Evolutionary conservation across 2,113 vertebrate species (phyloP).

Genomic region (Syngnathus typhle): DNA sequence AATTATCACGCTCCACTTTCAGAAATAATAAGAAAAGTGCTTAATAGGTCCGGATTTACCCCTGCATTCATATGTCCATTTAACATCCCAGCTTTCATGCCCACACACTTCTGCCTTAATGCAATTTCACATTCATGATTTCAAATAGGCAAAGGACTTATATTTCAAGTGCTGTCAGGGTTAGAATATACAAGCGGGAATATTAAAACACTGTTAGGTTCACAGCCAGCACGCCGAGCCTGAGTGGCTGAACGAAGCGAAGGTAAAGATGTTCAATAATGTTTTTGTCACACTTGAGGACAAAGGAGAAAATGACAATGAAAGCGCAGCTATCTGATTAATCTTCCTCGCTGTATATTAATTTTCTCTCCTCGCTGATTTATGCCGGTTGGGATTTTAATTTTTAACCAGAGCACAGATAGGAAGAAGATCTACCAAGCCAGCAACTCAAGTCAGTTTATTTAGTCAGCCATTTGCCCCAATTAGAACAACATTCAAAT

Average conservation of each 20-base stretch:
- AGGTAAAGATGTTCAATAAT: conserved; percentile 63
- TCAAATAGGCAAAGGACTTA: conserved; percentile 60
- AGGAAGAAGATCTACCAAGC: conserved; percentile 47
- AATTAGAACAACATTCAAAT: conserved; percentile 63
- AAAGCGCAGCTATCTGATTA: conserved; percentile 61
- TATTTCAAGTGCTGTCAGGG: conserved; percentile 66
- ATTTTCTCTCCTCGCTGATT: conserved; percentile 41
- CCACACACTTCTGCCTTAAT: conserved; percentile 62
- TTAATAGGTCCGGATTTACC: conserved; percentile 71
- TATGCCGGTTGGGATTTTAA: conserved; percentile 45
- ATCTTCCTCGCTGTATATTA: conserved; percentile 54
- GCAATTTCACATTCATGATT: conserved; percentile 64
- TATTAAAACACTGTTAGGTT: conserved; percentile 58
- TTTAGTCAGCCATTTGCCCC: conserved; percentile 51
- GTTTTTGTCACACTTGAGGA: conserved; percentile 56
- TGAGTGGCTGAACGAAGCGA: conserved; percentile 27
- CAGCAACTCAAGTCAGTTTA: conserved; percentile 50
- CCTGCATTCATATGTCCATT: conserved; percentile 69
- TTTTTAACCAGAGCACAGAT: conserved; percentile 60
- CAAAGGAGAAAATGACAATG: conserved; percentile 44
- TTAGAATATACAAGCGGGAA: conserved; percentile 61
- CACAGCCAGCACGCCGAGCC: conserved; percentile 18
- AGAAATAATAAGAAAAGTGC: conserved; percentile 71
- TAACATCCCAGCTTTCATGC: conserved; percentile 61
- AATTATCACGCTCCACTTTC: conserved; percentile 73